Conservation (phyloP, 2,113 vertebrate genomes). For the Neolamprologus sp. region DNA sequence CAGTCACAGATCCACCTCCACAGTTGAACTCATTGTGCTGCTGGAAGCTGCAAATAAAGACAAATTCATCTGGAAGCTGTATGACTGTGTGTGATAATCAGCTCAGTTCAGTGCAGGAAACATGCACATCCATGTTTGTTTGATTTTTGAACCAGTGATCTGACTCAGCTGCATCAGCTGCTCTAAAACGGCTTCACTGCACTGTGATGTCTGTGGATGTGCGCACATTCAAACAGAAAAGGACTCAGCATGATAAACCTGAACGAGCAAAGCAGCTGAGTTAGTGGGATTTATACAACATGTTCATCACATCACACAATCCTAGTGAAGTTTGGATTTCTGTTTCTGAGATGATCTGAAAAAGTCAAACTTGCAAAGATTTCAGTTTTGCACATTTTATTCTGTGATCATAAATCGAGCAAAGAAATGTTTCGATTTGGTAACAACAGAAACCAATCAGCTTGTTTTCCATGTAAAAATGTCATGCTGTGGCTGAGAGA, state of each 20-base stretch:
- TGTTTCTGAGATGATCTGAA: background rate
- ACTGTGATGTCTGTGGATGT: rapidly evolving
- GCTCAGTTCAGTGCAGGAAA: rapidly evolving
- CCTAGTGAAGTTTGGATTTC: rapidly evolving
- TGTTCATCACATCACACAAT: rapidly evolving
- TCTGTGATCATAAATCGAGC: rapidly evolving
- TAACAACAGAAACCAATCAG: background rate
- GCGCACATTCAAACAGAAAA: background rate
- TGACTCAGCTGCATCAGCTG: background rate
- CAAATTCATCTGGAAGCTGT: background rate
- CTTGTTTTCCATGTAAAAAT: rapidly evolving
- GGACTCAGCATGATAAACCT: background rate
- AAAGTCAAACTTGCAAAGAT: rapidly evolving
- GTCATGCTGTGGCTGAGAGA: rapidly evolving
- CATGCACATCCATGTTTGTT: rapidly evolving
- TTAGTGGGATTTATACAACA: background rate
- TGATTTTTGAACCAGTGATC: background rate
- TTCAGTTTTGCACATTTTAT: background rate
- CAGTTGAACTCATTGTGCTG: background rate
- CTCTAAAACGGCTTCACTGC: rapidly evolving
- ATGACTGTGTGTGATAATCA: rapidly evolving
- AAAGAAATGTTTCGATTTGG: rapidly evolving
- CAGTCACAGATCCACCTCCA: background rate
- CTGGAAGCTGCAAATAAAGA: rapidly evolving
- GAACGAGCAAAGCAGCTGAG: rapidly evolving